These are phyloP conservation scores for Aramus guarauna DNA, from an alignment of 2,113 vertebrate genomes.

Conservation along the genomic window DNA sequence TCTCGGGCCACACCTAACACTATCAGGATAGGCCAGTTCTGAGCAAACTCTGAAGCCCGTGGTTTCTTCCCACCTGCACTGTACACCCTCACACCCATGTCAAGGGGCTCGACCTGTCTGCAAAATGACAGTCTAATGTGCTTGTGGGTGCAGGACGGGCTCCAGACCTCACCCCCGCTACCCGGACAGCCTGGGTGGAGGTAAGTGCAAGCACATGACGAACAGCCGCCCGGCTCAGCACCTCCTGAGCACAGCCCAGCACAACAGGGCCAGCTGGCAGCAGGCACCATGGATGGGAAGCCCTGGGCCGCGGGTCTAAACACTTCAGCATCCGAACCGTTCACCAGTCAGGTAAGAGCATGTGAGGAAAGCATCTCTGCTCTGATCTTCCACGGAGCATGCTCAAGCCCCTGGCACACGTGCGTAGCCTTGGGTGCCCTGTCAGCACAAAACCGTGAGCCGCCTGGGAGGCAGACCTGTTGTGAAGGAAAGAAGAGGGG, in stretches of 20 bases:
- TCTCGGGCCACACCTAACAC: background rate
- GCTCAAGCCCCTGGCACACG: fast-evolving
- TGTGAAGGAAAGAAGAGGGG: background rate
- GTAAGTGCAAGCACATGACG: background rate
- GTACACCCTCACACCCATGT: background rate
- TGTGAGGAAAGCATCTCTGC: background rate
- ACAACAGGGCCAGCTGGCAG: background rate
- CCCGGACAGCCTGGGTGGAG: background rate
- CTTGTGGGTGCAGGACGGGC: background rate
- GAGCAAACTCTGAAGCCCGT: background rate
- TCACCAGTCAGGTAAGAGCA: background rate
- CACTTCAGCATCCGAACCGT: fast-evolving
- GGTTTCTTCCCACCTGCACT: background rate
- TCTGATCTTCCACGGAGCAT: background rate
- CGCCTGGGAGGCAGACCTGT: background rate
- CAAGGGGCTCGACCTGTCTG: background rate
- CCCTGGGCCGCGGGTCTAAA: background rate
- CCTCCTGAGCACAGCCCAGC: background rate
- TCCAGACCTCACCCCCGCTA: background rate
- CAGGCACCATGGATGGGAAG: background rate
- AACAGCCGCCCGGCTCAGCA: fast-evolving
- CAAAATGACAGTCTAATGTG: background rate
- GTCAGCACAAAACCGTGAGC: background rate
- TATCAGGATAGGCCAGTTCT: background rate
- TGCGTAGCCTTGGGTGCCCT: background rate